Evolutionary conservation across 2,797 vertebrate species (phyloP).

Genomic region (Picus viridis): DNA sequence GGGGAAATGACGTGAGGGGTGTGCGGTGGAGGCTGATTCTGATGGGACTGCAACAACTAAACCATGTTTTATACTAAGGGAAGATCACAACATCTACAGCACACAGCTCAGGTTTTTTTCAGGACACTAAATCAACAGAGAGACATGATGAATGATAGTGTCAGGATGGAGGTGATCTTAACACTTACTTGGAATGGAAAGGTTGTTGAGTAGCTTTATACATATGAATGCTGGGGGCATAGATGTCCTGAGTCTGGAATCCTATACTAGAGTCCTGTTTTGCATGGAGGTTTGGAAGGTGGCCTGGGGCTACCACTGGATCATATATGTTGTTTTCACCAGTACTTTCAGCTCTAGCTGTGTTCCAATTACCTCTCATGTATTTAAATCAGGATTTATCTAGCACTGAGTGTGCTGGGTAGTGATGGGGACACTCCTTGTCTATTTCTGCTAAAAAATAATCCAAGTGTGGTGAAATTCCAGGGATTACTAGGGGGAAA

Average conservation of each 20-base stretch:
- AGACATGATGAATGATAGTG: background rate
- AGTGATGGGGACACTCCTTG: background rate
- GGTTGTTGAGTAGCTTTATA: background rate
- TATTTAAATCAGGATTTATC: background rate
- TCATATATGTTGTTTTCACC: fast-evolving
- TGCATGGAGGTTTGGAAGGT: background rate
- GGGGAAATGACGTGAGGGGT: fast-evolving
- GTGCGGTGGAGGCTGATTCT: background rate
- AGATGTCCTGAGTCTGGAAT: too few relatives aligned
- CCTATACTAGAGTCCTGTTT: background rate
- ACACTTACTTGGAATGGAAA: background rate
- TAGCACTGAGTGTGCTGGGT: background rate
- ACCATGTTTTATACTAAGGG: background rate
- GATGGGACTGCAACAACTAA: background rate
- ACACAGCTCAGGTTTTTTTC: background rate
- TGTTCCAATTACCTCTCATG: background rate
- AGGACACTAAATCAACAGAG: background rate
- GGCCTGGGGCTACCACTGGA: background rate
- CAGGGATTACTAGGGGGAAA: background rate
- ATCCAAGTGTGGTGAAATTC: background rate
- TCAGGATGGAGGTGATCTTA: background rate
- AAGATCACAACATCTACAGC: background rate
- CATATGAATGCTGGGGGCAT: too few relatives aligned
- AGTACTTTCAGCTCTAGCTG: background rate
- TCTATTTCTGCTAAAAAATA: background rate